Conservation (phyloP, 2,797 vertebrate species). For the Potorous gilbertii region DNA sequence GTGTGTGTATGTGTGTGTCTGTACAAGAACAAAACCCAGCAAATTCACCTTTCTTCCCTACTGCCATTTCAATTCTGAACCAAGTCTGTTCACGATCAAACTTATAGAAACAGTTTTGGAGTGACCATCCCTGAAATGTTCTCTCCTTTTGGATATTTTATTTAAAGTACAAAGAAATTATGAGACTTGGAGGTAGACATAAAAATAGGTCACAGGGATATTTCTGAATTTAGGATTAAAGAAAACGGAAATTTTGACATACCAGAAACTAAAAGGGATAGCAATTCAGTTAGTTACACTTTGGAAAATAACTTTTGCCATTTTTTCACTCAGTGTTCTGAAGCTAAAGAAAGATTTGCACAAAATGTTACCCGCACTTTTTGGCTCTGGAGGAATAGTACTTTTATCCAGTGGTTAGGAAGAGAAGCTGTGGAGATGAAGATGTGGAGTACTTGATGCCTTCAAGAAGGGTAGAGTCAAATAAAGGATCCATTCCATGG, state of each 20-base stretch:
- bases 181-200: constrained; percentile 41
- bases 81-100: neutral
- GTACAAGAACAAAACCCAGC: constrained; percentile 47
- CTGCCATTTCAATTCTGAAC: constrained; percentile 32
- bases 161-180: constrained; percentile 45
- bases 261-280: constrained; percentile 70
- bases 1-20: neutral
- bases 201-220: constrained; percentile 38
- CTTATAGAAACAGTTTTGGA: constrained; percentile 15
- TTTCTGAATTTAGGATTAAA: constrained; percentile 66
- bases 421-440: constrained; percentile 61
- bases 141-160: constrained; percentile 55
- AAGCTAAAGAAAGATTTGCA: constrained; percentile 41
- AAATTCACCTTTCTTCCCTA: constrained; percentile 41
- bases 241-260: constrained; percentile 64
- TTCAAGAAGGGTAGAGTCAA: constrained; percentile 24
- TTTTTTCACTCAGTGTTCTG: constrained; percentile 42
- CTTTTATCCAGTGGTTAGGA: constrained; percentile 52
- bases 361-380: constrained; percentile 61
- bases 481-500: neutral
- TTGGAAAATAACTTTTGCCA: constrained; percentile 64
- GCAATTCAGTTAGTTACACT: constrained; percentile 71
- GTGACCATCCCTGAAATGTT: constrained; percentile 34
- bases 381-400: constrained; percentile 50
- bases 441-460: constrained; percentile 29